These are phyloP conservation scores for Mamestra configurata DNA, from an alignment of 1,140 invertebrate genomes.

Conservation along the genomic window DNA sequence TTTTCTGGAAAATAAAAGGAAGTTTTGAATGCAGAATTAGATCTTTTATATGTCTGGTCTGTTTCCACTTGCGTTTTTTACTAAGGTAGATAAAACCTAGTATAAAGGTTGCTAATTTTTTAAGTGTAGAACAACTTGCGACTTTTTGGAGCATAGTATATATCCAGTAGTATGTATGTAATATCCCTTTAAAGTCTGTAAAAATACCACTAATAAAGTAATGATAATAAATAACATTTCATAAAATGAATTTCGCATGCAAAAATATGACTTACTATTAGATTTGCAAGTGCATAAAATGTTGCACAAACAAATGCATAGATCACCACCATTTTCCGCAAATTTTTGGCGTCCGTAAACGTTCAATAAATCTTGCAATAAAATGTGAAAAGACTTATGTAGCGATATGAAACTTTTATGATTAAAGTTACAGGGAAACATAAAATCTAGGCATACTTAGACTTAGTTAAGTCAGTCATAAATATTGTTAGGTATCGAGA, in stretches of 20 bases:
- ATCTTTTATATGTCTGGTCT: too few species aligned
- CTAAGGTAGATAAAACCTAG: too few species aligned
- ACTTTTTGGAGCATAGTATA: too few species aligned
- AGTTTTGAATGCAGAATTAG: neutral
- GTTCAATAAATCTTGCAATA: neutral
- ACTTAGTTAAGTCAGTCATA: too few species aligned
- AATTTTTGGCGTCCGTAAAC: neutral
- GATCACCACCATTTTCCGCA: neutral
- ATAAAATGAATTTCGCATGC: neutral
- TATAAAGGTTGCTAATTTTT: too few species aligned
- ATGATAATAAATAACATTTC: neutral
- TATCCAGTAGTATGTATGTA: too few species aligned
- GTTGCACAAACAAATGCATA: conserved; percentile 3
- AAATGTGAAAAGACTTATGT: neutral
- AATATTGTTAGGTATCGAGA: too few species aligned
- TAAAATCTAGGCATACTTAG: neutral
- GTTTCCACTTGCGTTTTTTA: too few species aligned
- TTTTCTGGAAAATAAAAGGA: too few species aligned
- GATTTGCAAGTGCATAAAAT: neutral
- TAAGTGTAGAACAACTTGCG: too few species aligned
- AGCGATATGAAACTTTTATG: neutral
- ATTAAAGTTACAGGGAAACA: neutral
- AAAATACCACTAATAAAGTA: neutral
- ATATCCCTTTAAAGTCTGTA: neutral
- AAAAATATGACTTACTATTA: neutral